These are phyloP conservation scores for Microhierax caerulescens DNA, from an alignment of 2,797 vertebrate genomes.

Conservation along the genomic window DNA sequence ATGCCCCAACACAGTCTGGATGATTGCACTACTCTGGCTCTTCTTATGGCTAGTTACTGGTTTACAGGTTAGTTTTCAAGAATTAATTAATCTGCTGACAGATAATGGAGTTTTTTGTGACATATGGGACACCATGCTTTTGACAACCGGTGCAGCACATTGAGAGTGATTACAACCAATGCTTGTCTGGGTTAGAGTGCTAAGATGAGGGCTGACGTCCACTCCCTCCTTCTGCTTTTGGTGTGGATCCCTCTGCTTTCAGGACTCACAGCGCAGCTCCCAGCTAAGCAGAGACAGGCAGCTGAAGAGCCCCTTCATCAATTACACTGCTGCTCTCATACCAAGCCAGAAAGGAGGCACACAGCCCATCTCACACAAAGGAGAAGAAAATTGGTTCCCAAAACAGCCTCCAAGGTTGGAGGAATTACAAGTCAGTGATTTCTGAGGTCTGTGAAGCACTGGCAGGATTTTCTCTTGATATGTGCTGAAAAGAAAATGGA, in stretches of 20 bases:
- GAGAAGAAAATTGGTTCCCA: not conserved
- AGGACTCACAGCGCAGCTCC: not conserved
- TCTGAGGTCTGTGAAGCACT: not conserved
- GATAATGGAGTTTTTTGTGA: not conserved
- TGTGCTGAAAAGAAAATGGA: not conserved
- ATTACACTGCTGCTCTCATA: not conserved
- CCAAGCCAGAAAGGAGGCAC: not conserved
- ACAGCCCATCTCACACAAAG: not conserved
- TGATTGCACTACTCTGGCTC: not conserved
- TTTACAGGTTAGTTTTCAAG: not conserved
- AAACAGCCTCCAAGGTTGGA: not conserved
- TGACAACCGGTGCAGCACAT: rapidly evolving
- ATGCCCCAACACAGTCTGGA: not conserved
- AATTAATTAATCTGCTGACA: not conserved
- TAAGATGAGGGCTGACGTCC: not conserved
- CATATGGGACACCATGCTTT: rapidly evolving
- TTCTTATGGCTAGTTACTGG: not conserved
- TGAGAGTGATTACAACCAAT: not conserved
- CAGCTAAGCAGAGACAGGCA: not conserved
- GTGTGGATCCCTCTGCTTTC: not conserved
- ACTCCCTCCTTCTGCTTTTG: not conserved
- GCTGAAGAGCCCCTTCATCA: not conserved
- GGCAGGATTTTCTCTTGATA: not conserved
- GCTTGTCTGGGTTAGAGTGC: not conserved
- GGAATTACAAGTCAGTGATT: not conserved